Percentiles rank a stretch among this genome's conserved stretches.
These are phyloP conservation scores for Mungos mungo DNA, from an alignment of 2,113 vertebrate genomes.

Conservation along the genomic window DNA sequence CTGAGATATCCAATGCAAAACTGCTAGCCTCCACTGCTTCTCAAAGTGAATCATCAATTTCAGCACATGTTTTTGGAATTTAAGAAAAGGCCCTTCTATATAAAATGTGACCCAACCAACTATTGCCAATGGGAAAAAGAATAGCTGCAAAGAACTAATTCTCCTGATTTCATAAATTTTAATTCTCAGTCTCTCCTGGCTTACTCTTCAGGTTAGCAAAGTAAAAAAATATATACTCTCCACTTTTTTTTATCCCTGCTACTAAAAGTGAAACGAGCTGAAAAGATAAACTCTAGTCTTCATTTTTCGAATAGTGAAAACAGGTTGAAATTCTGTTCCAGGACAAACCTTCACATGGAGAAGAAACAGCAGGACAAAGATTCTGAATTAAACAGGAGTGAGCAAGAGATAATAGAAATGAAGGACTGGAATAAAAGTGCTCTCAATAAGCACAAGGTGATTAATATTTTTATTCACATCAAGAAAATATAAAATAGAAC, in stretches of 20 bases:
- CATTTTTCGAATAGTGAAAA: constrained; percentile 31
- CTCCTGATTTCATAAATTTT: background rate
- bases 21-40: background rate
- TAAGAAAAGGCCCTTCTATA: background rate
- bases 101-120: background rate
- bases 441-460: background rate
- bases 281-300: background rate
- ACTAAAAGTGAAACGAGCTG: background rate
- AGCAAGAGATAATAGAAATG: background rate
- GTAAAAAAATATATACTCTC: background rate
- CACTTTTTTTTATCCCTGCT: background rate
- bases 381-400: background rate
- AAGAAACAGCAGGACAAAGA: background rate
- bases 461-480: background rate
- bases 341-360: background rate
- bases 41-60: background rate
- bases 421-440: background rate
- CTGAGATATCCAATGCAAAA: background rate
- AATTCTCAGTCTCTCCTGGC: constrained; percentile 6
- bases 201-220: background rate
- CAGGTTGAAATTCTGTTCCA: background rate
- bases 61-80: background rate
- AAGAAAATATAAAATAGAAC: background rate
- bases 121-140: background rate
- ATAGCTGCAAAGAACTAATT: background rate